phyloP scores from a whole-genome alignment of 2,888 invertebrate genomes.

The Calameuta pallipes region DNA sequence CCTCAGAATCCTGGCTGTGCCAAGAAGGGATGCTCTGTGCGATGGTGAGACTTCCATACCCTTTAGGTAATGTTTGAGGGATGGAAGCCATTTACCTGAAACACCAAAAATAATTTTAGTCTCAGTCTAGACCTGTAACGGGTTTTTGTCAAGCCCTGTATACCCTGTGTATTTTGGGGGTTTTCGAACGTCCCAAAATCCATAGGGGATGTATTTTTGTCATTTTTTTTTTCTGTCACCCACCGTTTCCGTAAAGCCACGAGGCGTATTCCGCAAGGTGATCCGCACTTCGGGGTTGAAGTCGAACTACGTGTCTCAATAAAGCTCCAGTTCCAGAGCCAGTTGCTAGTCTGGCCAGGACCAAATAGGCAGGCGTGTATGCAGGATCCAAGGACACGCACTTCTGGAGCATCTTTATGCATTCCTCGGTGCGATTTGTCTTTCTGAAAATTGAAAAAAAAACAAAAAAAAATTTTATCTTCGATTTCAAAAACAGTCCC shows the following conservation, averaged over 20 bases:
- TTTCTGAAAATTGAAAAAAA: conserved; percentile 73
- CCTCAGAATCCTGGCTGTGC: conserved; percentile 73
- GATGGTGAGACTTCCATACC: conserved; percentile 69
- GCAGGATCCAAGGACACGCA: conserved; percentile 76
- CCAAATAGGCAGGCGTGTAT: conserved; percentile 78
- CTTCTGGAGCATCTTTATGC: conserved; percentile 76
- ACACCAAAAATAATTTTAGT: conserved; percentile 36
- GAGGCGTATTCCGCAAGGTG: conserved; percentile 78
- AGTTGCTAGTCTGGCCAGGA: conserved; percentile 72
- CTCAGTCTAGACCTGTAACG: too few relatives aligned
- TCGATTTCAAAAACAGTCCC: neutral
- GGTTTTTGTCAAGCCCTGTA: too few relatives aligned
- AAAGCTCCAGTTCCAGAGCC: conserved; percentile 71
- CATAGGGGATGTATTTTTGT: neutral
- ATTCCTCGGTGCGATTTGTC: conserved; percentile 74
- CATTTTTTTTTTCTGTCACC: conserved; percentile 30
- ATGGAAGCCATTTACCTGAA: conserved; percentile 69
- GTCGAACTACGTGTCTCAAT: conserved; percentile 72
- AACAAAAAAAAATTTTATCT: neutral
- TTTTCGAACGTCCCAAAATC: conserved; percentile 3
- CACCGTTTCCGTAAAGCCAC: conserved; percentile 77
- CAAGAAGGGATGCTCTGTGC: conserved; percentile 71
- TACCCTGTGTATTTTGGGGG: conserved; percentile 3
- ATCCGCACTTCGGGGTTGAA: conserved; percentile 78
- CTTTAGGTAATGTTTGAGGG: conserved; percentile 71